These are phyloP conservation scores for Noturus placidus DNA, from an alignment of 2,113 vertebrate genomes.

Conservation along the genomic window DNA sequence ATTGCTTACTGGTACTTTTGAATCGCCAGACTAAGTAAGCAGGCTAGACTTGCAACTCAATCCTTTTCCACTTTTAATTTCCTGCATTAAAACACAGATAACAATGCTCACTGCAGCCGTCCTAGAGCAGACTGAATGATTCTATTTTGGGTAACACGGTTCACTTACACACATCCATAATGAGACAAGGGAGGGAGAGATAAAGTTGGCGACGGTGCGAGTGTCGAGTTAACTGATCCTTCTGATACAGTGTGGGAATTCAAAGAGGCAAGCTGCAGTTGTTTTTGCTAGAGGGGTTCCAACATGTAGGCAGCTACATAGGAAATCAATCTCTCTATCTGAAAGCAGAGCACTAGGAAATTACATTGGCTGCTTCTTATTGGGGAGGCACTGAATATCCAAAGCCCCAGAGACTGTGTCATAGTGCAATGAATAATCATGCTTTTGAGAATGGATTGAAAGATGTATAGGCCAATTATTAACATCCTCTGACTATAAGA, in stretches of 20 bases:
- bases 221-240: conserved; percentile 41
- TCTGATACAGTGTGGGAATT: conserved; percentile 29
- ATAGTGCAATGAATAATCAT: neutral
- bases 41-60: neutral
- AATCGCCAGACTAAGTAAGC: neutral
- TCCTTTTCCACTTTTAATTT: conserved; percentile 13
- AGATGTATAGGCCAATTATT: conserved; percentile 10
- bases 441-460: neutral
- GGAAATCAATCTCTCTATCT: conserved; percentile 35
- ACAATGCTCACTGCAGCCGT: conserved; percentile 12
- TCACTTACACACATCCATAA: conserved; percentile 32
- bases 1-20: neutral
- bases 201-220: conserved; percentile 18
- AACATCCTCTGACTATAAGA: conserved; percentile 2
- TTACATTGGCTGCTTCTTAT: neutral
- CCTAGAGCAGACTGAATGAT: conserved; percentile 18
- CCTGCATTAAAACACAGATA: conserved; percentile 29
- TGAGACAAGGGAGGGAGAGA: conserved; percentile 13
- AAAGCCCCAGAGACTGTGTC: conserved; percentile 17
- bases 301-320: neutral
- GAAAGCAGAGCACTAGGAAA: conserved; percentile 22
- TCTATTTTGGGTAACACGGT: conserved; percentile 32
- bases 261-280: conserved; percentile 3
- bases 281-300: neutral
- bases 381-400: conserved; percentile 6